Evolutionary conservation across 1,140 invertebrate species (phyloP).

Genomic region (Maconellicoccus hirsutus): DNA sequence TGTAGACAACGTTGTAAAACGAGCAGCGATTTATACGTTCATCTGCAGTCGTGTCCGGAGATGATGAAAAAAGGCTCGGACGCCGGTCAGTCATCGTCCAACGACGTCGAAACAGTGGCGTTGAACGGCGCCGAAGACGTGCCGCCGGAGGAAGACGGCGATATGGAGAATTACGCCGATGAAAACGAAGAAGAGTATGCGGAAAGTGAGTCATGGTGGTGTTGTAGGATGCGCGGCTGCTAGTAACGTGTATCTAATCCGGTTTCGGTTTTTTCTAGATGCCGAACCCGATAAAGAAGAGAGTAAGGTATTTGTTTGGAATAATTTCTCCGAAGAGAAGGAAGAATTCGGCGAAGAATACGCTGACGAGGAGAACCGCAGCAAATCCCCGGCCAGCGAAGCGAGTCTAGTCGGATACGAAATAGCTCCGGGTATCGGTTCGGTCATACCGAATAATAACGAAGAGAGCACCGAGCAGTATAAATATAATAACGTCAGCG

Average conservation of each 20-base stretch:
- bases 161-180: slow-evolving; percentile 29
- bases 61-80: slow-evolving; percentile 35
- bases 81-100: neutral
- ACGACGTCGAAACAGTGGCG: slow-evolving; percentile 13
- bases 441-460: slow-evolving; percentile 34
- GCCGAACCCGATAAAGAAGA: slow-evolving; percentile 34
- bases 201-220: slow-evolving; percentile 33
- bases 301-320: slow-evolving; percentile 64
- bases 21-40: slow-evolving; percentile 56
- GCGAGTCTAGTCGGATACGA: slow-evolving; percentile 37
- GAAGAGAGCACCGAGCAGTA: neutral
- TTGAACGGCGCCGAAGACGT: slow-evolving; percentile 31
- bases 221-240: neutral
- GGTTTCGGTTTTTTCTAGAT: neutral
- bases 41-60: slow-evolving; percentile 54
- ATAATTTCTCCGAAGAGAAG: slow-evolving; percentile 32
- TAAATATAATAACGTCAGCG: neutral
- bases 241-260: too few relatives aligned
- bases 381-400: slow-evolving; percentile 30
- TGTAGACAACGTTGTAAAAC: slow-evolving; percentile 74
- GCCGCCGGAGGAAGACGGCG: slow-evolving; percentile 20
- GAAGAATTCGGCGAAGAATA: neutral
- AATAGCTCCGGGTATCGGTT: slow-evolving; percentile 41
- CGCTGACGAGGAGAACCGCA: slow-evolving; percentile 25
- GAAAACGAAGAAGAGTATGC: slow-evolving; percentile 34